Evolutionary conservation across 1,140 invertebrate species (phyloP), one percentile per base, ranked within the genome.

Genomic region (Coelopa frigida): DNA sequence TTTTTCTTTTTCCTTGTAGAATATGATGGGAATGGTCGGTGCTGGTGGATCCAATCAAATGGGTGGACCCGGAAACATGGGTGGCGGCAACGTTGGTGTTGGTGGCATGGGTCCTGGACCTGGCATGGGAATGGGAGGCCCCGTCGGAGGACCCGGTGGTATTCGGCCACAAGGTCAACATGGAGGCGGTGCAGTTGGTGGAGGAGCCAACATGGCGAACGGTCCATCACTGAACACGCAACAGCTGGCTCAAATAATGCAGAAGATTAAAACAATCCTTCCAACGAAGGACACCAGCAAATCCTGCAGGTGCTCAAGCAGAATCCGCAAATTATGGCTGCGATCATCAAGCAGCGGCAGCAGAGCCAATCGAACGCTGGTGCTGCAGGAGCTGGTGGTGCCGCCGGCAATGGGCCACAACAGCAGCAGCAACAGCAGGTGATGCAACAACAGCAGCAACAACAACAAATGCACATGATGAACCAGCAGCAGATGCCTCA

Each of bases 281-380:
- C 58, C 27, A 87, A 86, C 37, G 90, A 95, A 57, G 90, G 94
- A 61, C 93, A 97, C 59, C 83, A 89, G 59, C 88, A 94, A 73
- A 89, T 97, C 40, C 74, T 96, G 21, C 82, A 85, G 55, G 94
- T 98, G 57, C 79, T 98, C 35, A 95, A 94, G 71, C 85, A 84
- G 36, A 94, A 97, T 76, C 94, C 94, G 35, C 89, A 89, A 48
- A 75, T 98, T 10, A 97, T 97, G 92, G 93, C 94, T 44, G 90
- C 92, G 38, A 94, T 96, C 62, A 92, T 98, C 43, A 94, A 94
- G 70, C 89, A 94, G 72, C 76, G 88, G 66, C 84, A 89, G 73
- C 64, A 71, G 41, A 68, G 66, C 48, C 61, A 71, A 55, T 54
- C 63, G 5, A 61, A 72, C 62, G 58, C 57, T 17, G 51, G 57